Evolutionary conservation across 2,888 invertebrate species (phyloP).

Genomic region (Embidobia sp.): DNA sequence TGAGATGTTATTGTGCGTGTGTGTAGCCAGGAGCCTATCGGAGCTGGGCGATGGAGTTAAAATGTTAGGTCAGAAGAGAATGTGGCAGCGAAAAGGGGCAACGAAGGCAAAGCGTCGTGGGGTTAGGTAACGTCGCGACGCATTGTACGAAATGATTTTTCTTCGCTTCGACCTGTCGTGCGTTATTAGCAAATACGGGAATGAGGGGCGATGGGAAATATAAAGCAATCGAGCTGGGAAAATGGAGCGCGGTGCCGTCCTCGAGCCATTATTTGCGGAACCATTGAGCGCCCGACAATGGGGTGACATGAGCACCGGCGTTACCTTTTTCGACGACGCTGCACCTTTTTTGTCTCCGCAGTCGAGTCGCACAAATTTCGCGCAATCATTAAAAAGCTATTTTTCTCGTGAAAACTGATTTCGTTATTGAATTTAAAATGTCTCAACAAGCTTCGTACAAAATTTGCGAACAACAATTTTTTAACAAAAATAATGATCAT

Average conservation of each 20-base stretch:
- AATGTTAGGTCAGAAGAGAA: too few species aligned
- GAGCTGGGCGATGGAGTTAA: too few species aligned
- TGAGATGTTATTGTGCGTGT: too few species aligned
- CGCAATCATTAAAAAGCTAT: too few species aligned
- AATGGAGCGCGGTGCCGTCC: conserved; percentile 31
- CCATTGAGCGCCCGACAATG: conserved; percentile 37
- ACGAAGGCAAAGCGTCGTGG: conserved; percentile 14
- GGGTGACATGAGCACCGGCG: conserved; percentile 8
- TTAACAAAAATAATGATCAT: too few species aligned
- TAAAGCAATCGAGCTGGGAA: conserved; percentile 33
- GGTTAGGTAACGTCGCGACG: conserved; percentile 15
- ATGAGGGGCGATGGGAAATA: conserved; percentile 30
- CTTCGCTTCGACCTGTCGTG: conserved; percentile 43
- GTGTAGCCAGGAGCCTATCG: too few species aligned
- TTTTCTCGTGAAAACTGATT: too few species aligned
- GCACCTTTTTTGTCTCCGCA: conserved; percentile 37
- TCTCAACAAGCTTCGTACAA: too few species aligned
- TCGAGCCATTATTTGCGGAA: conserved; percentile 38
- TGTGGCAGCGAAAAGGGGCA: conserved; percentile 23
- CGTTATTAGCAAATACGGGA: conserved; percentile 37
- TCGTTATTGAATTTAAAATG: too few species aligned
- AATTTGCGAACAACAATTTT: too few species aligned
- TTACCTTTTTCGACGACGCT: conserved; percentile 31
- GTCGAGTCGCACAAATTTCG: too few species aligned
- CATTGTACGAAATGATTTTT: conserved; percentile 22